Evolutionary conservation across 2,888 invertebrate species (phyloP), one percentile per base, ranked within the genome.

Genomic region (Hydriomena furcata): DNA sequence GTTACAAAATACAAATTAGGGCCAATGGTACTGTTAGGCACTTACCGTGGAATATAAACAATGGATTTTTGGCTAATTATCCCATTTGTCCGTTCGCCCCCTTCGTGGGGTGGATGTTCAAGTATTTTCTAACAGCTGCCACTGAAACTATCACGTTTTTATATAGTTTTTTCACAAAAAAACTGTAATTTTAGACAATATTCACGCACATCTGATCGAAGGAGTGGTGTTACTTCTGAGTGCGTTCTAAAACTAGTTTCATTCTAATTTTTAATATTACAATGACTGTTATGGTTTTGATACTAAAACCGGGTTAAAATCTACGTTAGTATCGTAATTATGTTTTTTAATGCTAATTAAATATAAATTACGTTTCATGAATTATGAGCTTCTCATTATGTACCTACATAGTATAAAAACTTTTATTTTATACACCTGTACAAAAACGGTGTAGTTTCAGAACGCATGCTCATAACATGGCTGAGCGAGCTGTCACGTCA

Each of bases 21-120:
- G 63, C 57, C 60, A 61, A 59, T 61, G 37, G 45, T 57, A 55
- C 51, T 57, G 55, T 37, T 58, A 54, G 38, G 46, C 40, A 67
- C 74, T 75, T 52, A 75, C 76, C 72, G 58, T 65, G 32, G 61
- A 60, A 55, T 52, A 66, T 68, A 72, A 69, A 72, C 73, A 75
- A 68, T 60, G 59, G 61, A 58, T 52, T 57, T 57, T 52, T 52
- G 41, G 8, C 20, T n/a, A 43, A 12, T 57, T 52, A 57, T 52
- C 38, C 42, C 21, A 48, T 53, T 43, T 31, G 20, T 10, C 17
- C 23, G 10, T 13, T 27, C n/a, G 21, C 5, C 30, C 17, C 13
- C 6, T 11, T n/a, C 5, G 17, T 12, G 35, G 28, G 10, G n/a
- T 41, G 21, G 44, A 36, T 31, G 7, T 17, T 27, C 24, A 38